Conservation (phyloP, 2,113 vertebrate genomes). For the Sisor rabdophorus region DNA sequence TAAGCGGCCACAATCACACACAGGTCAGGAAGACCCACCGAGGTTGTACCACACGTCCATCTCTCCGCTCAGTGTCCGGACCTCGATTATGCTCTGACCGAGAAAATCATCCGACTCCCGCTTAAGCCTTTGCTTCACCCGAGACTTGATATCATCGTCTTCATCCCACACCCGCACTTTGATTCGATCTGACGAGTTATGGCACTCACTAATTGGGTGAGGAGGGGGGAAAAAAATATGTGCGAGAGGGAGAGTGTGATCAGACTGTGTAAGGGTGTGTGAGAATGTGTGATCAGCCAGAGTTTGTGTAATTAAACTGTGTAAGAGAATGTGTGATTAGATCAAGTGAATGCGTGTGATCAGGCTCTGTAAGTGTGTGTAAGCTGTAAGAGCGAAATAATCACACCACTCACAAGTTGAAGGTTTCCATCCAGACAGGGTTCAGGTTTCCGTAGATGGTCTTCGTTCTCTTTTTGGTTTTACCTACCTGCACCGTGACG, state of each 20-base stretch:
- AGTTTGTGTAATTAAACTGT: too few relatives aligned
- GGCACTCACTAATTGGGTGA: slow-evolving; percentile 78
- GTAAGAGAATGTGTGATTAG: too few relatives aligned
- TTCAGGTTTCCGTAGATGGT: slow-evolving; percentile 97
- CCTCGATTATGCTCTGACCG: slow-evolving; percentile 97
- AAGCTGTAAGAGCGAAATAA: background rate
- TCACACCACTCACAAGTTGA: slow-evolving; percentile 85
- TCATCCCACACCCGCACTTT: slow-evolving; percentile 97
- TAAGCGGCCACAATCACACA: slow-evolving; percentile 4
- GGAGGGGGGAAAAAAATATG: background rate
- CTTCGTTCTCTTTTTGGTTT: slow-evolving; percentile 97
- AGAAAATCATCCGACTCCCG: slow-evolving; percentile 94
- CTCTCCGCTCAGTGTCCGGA: slow-evolving; percentile 93
- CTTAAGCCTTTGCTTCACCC: slow-evolving; percentile 95
- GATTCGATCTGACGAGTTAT: slow-evolving; percentile 95
- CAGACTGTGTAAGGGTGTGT: too few relatives aligned
- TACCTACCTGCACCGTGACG: slow-evolving; percentile 95
- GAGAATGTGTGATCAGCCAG: too few relatives aligned
- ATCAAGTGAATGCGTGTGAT: too few relatives aligned
- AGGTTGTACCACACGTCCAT: slow-evolving; percentile 99
- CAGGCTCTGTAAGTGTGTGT: background rate
- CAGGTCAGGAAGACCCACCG: slow-evolving; percentile 65
- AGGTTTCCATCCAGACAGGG: slow-evolving; percentile 96
- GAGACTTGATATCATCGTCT: slow-evolving; percentile 94
- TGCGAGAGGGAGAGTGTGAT: background rate